phyloP scores from a whole-genome alignment of 2,888 invertebrate species.

The Galerucella nymphaeae region DNA sequence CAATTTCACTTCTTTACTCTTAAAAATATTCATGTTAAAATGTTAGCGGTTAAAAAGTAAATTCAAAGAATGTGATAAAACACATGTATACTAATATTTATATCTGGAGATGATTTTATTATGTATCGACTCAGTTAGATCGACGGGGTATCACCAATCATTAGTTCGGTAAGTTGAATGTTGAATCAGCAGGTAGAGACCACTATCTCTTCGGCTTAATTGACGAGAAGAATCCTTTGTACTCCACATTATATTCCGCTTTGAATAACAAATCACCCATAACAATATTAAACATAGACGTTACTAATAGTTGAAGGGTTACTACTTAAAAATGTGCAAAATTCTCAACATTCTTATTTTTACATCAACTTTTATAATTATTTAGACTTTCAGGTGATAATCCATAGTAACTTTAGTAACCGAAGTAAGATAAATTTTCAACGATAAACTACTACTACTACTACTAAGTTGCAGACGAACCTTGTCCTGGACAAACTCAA shows the following conservation, averaged over 20 bases:
- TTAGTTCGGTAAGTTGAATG: conserved; percentile 58
- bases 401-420: too few relatives aligned
- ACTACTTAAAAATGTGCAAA: not conserved
- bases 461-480: too few relatives aligned
- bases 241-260: conserved; percentile 41
- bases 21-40: not conserved
- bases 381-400: too few relatives aligned
- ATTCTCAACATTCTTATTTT: too few relatives aligned
- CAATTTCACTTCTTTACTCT: not conserved
- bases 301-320: conserved; percentile 12
- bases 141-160: conserved; percentile 59
- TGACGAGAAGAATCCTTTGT: conserved; percentile 55
- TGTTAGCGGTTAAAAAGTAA: not conserved
- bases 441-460: too few relatives aligned
- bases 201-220: conserved; percentile 54
- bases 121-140: conserved; percentile 56
- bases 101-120: conserved; percentile 65
- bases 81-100: conserved; percentile 65
- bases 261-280: conserved; percentile 46
- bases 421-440: not conserved
- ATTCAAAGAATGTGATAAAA: conserved; percentile 58
- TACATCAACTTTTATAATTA: too few relatives aligned
- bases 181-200: conserved; percentile 60
- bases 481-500: too few relatives aligned
- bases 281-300: conserved; percentile 41